These are phyloP conservation scores for Caenorhabditis wallacei DNA, from an alignment of 2,888 invertebrate species.

Conservation along the genomic window DNA sequence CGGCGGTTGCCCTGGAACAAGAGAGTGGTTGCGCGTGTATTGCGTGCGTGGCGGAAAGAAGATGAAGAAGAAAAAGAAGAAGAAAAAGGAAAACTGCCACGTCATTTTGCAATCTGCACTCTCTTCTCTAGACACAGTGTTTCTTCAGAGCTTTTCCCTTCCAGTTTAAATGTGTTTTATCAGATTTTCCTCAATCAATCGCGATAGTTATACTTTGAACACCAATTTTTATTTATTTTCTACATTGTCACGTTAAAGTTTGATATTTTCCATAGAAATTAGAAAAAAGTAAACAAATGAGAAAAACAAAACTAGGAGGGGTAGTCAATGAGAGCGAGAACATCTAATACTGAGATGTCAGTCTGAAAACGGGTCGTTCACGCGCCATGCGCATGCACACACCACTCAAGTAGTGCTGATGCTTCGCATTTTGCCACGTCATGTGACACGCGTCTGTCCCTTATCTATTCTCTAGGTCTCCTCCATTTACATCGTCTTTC, in stretches of 20 bases:
- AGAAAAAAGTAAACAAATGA: not conserved
- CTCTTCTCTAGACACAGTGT: conserved; percentile 1
- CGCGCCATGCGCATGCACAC: conserved; percentile 34
- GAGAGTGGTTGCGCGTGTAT: conserved; percentile 42
- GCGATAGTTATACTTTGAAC: not conserved
- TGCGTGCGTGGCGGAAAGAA: conserved; percentile 41
- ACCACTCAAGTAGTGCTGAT: conserved; percentile 51
- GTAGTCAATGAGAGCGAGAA: conserved; percentile 8
- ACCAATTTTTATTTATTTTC: not conserved
- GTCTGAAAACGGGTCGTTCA: conserved; percentile 42
- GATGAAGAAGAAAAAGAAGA: conserved; percentile 22
- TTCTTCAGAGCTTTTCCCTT: not conserved
- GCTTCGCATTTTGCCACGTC: conserved; percentile 57
- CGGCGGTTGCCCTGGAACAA: conserved; percentile 16
- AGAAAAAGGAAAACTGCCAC: conserved; percentile 44
- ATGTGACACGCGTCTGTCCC: conserved; percentile 58
- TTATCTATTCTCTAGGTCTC: conserved; percentile 57
- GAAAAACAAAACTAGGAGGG: not conserved
- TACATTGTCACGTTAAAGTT: not conserved
- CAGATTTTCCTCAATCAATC: not conserved
- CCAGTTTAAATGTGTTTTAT: not conserved
- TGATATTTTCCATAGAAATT: not conserved
- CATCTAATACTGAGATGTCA: conserved; percentile 19
- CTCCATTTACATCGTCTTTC: conserved; percentile 19
- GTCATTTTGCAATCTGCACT: conserved; percentile 43